phyloP scores from a whole-genome alignment of 2,888 invertebrate species.

The Melinaea menophilus region DNA sequence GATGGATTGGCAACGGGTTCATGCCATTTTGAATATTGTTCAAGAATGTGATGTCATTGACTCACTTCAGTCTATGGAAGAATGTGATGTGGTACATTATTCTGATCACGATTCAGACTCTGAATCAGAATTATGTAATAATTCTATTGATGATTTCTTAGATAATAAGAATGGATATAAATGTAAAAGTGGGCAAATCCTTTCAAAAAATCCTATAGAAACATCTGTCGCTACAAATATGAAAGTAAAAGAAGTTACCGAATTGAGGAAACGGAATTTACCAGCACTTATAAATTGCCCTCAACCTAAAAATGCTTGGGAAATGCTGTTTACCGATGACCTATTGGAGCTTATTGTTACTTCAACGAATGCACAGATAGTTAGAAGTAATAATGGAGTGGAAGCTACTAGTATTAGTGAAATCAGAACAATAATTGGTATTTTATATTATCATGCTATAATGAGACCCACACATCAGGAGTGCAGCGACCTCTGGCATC shows the following conservation, averaged over 20 bases:
- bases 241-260: conserved; percentile 44
- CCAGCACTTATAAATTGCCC: conserved; percentile 41
- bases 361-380: conserved; percentile 62
- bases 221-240: conserved; percentile 36
- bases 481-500: conserved; percentile 61
- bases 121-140: conserved; percentile 55
- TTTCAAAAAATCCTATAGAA: conserved; percentile 50
- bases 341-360: conserved; percentile 62
- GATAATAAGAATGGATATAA: conserved; percentile 55
- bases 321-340: conserved; percentile 62
- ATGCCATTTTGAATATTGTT: conserved; percentile 70
- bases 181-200: conserved; percentile 50
- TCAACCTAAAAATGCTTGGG: conserved; percentile 62
- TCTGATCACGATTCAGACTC: conserved; percentile 69
- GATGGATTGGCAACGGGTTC: conserved; percentile 73
- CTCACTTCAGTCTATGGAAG: conserved; percentile 63
- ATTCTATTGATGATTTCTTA: conserved; percentile 46
- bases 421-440: conserved; percentile 64
- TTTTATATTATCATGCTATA: conserved; percentile 66
- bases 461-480: conserved; percentile 64
- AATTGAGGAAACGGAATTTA: conserved; percentile 48
- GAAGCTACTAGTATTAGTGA: conserved; percentile 49
- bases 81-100: conserved; percentile 57
- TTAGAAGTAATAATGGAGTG: conserved; percentile 38
- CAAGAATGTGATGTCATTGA: conserved; percentile 68